Evolutionary conservation across 2,797 vertebrate genomes (phyloP).

Genomic region (Lithobates sylvaticus): DNA sequence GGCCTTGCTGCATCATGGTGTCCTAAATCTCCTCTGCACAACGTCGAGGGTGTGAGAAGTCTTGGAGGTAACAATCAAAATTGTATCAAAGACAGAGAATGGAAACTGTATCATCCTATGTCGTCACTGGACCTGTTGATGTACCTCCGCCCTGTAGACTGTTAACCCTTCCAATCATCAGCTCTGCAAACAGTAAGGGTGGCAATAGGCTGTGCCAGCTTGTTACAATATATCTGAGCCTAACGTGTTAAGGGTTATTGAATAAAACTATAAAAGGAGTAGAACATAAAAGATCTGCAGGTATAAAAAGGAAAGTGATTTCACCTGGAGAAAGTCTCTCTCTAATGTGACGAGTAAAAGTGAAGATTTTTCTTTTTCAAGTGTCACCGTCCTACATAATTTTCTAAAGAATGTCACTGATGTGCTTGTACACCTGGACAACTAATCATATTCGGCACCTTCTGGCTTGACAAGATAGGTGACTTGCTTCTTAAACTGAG

Average conservation of each 20-base stretch:
- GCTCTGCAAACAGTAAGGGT: not conserved
- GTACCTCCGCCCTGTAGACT: constrained; percentile 54
- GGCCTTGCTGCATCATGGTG: constrained; percentile 35
- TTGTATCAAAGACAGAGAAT: constrained; percentile 56
- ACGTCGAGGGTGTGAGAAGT: constrained; percentile 26
- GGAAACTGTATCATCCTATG: constrained; percentile 56
- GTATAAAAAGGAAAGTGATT: not conserved
- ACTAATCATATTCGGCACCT: not conserved
- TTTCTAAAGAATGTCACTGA: not conserved
- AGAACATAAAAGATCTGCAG: not conserved
- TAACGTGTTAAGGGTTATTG: not conserved
- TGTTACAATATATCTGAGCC: not conserved
- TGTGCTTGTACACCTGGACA: not conserved
- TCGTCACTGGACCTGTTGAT: constrained; percentile 58
- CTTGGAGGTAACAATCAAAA: constrained; percentile 50
- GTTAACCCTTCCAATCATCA: constrained; percentile 48
- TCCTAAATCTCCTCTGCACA: constrained; percentile 1
- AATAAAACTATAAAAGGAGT: not conserved
- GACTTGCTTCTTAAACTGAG: too few relatives aligned
- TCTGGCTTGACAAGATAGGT: not conserved
- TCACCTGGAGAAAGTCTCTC: not conserved
- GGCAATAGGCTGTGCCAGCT: not conserved
- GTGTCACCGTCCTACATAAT: not conserved
- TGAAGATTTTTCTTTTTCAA: not conserved
- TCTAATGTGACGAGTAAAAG: not conserved